phyloP scores from a whole-genome alignment of 2,888 invertebrate species.

The Noctua pronuba region DNA sequence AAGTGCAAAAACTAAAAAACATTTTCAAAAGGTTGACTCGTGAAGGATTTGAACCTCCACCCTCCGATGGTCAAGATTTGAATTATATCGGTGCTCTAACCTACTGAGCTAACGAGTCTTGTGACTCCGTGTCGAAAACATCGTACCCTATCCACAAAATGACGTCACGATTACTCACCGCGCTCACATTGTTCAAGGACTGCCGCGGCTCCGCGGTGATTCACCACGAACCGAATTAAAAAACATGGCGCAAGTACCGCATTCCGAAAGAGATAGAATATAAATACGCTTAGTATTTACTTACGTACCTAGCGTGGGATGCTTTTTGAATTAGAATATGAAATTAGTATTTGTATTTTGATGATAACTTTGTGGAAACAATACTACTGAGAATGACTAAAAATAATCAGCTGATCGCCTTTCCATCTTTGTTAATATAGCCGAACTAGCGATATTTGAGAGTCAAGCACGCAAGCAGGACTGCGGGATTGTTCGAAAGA shows the following conservation, averaged over 20 bases:
- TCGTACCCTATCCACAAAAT: background rate
- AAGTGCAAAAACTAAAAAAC: background rate
- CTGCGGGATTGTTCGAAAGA: no score
- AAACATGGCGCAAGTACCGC: background rate
- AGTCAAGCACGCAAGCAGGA: no score
- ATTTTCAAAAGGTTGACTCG: constrained; percentile 27
- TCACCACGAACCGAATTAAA: constrained; percentile 3
- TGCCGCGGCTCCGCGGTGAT: background rate
- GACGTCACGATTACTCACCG: constrained; percentile 27
- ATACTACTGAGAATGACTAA: background rate
- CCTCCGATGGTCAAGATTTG: constrained; percentile 10
- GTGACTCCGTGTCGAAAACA: accelerated
- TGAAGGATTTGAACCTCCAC: constrained; percentile 29
- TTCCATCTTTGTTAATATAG: background rate
- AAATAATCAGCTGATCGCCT: background rate
- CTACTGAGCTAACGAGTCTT: constrained; percentile 57
- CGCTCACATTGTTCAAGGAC: constrained; percentile 4
- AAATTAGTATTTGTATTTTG: background rate
- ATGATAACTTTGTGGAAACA: background rate
- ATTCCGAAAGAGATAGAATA: background rate
- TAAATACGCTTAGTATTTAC: background rate
- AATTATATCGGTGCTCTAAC: constrained; percentile 50
- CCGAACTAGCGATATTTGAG: background rate
- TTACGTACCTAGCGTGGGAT: background rate
- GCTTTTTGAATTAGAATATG: background rate